Percentiles rank a stretch among this genome's conserved stretches.
phyloP scores from a whole-genome alignment of 2,113 vertebrate species.

The Eclectus roratus region DNA sequence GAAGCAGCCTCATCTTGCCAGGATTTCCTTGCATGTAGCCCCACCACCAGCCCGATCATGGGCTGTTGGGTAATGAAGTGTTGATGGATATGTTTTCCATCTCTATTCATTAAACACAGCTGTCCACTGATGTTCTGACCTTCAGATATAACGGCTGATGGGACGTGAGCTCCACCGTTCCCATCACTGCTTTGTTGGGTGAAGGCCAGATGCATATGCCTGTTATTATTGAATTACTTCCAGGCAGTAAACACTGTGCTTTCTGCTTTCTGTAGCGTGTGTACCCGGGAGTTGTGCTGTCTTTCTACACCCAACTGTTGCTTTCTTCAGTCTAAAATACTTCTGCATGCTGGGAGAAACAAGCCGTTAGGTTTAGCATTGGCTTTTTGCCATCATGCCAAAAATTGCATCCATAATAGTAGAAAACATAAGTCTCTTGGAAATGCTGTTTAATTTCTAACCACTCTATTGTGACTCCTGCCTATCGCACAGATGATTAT shows the following conservation, averaged over 20 bases:
- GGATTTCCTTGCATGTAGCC: not conserved
- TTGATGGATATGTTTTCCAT: not conserved
- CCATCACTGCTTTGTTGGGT: not conserved
- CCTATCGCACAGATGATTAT: not conserved
- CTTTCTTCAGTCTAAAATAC: not conserved
- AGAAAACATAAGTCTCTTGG: not conserved
- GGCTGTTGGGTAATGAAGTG: not conserved
- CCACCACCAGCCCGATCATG: not conserved
- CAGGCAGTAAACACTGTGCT: no score
- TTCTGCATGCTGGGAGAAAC: not conserved
- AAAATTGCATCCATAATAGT: rapidly evolving
- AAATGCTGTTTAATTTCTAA: not conserved
- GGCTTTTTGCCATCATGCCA: not conserved
- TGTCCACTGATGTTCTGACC: not conserved
- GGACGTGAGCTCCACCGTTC: not conserved
- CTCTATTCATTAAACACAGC: not conserved
- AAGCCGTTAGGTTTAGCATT: not conserved
- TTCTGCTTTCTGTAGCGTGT: not conserved
- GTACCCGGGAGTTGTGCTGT: not conserved
- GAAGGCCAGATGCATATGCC: not conserved
- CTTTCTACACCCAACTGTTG: not conserved
- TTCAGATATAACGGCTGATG: not conserved
- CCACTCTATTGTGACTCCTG: not conserved
- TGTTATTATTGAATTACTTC: not conserved
- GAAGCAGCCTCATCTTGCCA: not conserved